A percentile compares a stretch with the other conserved stretches of the same genome.
Conservation (phyloP, 2,113 vertebrate genomes). For the Neotoma lepida region DNA sequence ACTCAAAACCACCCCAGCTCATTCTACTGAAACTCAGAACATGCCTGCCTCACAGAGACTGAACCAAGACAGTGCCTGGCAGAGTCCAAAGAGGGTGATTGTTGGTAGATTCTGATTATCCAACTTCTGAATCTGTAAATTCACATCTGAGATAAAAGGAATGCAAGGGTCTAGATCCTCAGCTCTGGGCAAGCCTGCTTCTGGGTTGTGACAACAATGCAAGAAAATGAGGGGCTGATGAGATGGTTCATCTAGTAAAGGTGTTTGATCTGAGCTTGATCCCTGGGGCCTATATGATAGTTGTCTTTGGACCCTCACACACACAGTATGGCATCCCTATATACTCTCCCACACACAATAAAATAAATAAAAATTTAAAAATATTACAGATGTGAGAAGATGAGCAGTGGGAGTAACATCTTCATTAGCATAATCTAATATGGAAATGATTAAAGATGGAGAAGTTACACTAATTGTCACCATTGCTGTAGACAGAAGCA, state of each 20-base stretch:
- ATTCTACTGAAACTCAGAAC: neutral
- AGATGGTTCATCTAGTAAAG: too few species aligned
- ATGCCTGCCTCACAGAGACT: neutral
- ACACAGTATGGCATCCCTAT: neutral
- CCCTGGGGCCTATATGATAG: neutral
- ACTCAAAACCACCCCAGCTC: neutral
- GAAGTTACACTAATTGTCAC: neutral
- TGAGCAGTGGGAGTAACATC: neutral
- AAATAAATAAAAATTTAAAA: neutral
- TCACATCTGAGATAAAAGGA: neutral
- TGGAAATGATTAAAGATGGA: neutral
- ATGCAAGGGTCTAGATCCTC: neutral
- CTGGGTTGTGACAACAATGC: neutral
- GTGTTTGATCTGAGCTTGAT: neutral
- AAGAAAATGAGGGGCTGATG: neutral
- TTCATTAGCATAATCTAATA: neutral
- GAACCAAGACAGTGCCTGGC: neutral
- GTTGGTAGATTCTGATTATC: neutral
- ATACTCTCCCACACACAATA: neutral
- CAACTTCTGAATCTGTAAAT: neutral
- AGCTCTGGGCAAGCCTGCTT: neutral
- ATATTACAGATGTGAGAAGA: slow-evolving; percentile 41
- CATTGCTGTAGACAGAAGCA: neutral
- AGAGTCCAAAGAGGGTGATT: neutral
- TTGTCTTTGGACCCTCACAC: neutral